Percentiles rank a stretch among this genome's conserved stretches.
phyloP scores from a whole-genome alignment of 2,888 invertebrate genomes.

The Drosophila mimetica region DNA sequence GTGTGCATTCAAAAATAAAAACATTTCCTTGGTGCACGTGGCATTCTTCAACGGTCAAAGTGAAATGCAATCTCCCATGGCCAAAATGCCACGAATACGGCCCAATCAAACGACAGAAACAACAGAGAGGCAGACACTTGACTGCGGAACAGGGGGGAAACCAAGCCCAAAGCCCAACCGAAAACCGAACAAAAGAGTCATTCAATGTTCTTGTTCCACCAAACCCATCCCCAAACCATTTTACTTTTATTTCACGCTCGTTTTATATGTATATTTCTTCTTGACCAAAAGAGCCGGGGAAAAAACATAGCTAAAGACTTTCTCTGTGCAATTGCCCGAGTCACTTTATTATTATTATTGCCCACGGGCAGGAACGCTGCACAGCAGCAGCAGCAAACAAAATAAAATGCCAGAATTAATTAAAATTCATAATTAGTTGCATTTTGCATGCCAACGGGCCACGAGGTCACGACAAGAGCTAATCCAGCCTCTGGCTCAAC shows the following conservation, averaged over 20 bases:
- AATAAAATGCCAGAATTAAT: slow-evolving; percentile 60
- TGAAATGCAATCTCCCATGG: slow-evolving; percentile 21
- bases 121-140: slow-evolving; percentile 26
- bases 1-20: slow-evolving; percentile 20
- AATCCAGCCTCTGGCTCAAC: slow-evolving; percentile 34
- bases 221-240: slow-evolving; percentile 5
- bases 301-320: slow-evolving; percentile 15
- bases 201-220: slow-evolving; percentile 32
- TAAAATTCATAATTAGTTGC: slow-evolving; percentile 73
- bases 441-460: slow-evolving; percentile 40
- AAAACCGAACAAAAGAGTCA: slow-evolving; percentile 29
- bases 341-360: slow-evolving; percentile 47
- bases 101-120: slow-evolving; percentile 30
- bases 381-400: slow-evolving; percentile 30
- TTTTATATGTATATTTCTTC: slow-evolving; percentile 9
- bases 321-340: slow-evolving; percentile 29
- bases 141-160: slow-evolving; percentile 3
- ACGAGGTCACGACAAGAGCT: slow-evolving; percentile 53
- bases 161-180: no score
- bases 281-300: slow-evolving; percentile 1
- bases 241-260: slow-evolving; percentile 28
- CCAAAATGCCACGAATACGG: slow-evolving; percentile 30
- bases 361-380: slow-evolving; percentile 20
- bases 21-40: slow-evolving; percentile 21
- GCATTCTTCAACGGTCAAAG: slow-evolving; percentile 15